Percentiles rank a stretch among this genome's conserved stretches.
These are phyloP conservation scores for Cepphus grylle DNA, from an alignment of 2,113 vertebrate species.

Conservation along the genomic window DNA sequence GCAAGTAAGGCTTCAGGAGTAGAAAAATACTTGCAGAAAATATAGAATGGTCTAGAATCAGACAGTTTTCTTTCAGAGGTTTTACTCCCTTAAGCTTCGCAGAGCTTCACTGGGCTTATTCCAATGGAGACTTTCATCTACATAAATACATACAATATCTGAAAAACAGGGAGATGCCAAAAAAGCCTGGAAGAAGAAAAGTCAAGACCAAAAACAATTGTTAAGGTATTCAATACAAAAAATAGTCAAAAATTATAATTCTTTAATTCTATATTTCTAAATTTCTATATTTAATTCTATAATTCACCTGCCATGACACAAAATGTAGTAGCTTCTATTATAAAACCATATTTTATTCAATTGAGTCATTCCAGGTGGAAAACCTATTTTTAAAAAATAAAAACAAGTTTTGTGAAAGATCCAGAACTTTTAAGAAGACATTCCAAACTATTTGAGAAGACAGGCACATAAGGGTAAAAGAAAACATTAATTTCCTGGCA, in stretches of 20 bases:
- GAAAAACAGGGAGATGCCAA: neutral
- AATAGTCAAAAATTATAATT: neutral
- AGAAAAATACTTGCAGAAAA: neutral
- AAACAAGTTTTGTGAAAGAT: neutral
- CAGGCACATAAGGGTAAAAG: neutral
- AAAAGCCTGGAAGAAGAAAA: neutral
- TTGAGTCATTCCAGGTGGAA: neutral
- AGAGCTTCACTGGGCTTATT: neutral
- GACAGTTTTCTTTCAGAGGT: neutral
- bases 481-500: neutral
- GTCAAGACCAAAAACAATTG: neutral
- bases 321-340: neutral
- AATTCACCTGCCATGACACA: neutral
- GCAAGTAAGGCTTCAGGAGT: neutral
- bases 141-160: neutral
- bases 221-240: neutral
- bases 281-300: too few species aligned
- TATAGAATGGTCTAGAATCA: neutral
- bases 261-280: too few species aligned
- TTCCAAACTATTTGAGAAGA: neutral
- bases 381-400: neutral
- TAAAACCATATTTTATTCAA: neutral
- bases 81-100: neutral
- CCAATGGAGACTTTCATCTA: neutral
- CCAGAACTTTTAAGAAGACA: neutral